Evolutionary conservation across 2,113 vertebrate species (phyloP).

Genomic region (Melanostigma gelatinosum): DNA sequence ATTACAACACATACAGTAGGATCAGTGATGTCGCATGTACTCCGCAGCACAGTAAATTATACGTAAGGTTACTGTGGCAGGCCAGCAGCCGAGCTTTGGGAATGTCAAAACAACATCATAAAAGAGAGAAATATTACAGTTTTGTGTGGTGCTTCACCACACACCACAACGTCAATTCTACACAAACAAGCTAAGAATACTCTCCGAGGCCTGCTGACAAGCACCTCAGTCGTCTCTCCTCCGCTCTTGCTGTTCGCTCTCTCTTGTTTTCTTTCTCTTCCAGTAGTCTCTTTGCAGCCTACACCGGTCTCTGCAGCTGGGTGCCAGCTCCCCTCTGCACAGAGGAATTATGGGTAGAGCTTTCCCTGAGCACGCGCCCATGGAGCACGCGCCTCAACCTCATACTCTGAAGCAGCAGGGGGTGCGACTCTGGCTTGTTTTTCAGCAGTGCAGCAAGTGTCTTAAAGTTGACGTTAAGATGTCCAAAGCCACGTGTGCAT

Average conservation of each 20-base stretch:
- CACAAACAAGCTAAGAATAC: constrained; percentile 82
- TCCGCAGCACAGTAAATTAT: constrained; percentile 54
- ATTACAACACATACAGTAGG: constrained; percentile 25
- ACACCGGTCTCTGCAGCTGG: constrained; percentile 52
- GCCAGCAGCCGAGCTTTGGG: constrained; percentile 61
- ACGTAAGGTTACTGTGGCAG: constrained; percentile 56
- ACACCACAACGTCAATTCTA: constrained; percentile 77
- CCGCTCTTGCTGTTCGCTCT: constrained; percentile 31
- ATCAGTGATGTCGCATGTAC: constrained; percentile 41
- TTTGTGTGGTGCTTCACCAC: constrained; percentile 63
- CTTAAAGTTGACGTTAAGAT: constrained; percentile 57
- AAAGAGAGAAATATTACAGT: constrained; percentile 77
- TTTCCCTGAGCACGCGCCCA: constrained; percentile 49
- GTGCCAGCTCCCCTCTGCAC: constrained; percentile 54
- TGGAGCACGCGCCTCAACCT: constrained; percentile 40
- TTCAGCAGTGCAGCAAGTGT: constrained; percentile 50
- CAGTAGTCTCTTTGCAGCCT: constrained; percentile 32
- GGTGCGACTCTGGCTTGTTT: constrained; percentile 53
- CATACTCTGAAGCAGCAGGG: constrained; percentile 48
- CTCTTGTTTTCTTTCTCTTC: constrained; percentile 47
- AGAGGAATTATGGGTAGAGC: constrained; percentile 64
- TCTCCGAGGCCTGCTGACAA: constrained; percentile 67
- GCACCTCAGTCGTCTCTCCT: constrained; percentile 69
- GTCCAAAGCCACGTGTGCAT: constrained; percentile 29
- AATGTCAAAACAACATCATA: constrained; percentile 77